Evolutionary conservation across 2,797 vertebrate genomes (phyloP).

Genomic region (Paramormyrops hopkinsi): DNA sequence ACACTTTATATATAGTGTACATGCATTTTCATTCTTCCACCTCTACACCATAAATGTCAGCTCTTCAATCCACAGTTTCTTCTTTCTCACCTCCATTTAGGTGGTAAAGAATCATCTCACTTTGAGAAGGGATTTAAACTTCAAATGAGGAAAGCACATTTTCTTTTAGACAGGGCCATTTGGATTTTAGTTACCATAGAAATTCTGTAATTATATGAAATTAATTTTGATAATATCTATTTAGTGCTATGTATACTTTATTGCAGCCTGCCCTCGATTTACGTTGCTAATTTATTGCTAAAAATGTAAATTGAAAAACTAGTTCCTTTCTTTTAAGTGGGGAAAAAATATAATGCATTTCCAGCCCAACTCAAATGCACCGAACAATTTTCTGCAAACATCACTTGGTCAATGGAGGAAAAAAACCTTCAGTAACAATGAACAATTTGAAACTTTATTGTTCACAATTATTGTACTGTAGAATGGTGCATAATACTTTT

Average conservation of each 20-base stretch:
- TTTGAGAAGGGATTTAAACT: neutral
- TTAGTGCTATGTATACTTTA: neutral
- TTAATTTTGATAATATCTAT: neutral
- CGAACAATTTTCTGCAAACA: neutral
- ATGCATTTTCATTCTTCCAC: slow-evolving; percentile 10
- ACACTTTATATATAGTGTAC: neutral
- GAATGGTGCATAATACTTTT: neutral
- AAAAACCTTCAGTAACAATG: neutral
- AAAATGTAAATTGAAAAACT: neutral
- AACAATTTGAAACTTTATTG: neutral
- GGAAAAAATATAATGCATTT: neutral
- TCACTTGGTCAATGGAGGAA: neutral
- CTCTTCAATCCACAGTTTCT: slow-evolving; percentile 4
- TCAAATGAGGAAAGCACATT: neutral
- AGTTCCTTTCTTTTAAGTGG: neutral
- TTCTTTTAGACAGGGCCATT: neutral
- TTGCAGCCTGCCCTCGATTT: neutral
- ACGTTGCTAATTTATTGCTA: neutral
- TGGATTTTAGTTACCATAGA: neutral
- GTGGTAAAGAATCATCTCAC: neutral
- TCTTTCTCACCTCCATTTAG: neutral
- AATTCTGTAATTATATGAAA: neutral
- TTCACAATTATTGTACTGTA: neutral
- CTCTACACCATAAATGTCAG: neutral
- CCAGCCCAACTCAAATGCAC: slow-evolving; percentile 2